Conservation (phyloP, 2,888 invertebrate species). For the Harpalus rufipes region DNA sequence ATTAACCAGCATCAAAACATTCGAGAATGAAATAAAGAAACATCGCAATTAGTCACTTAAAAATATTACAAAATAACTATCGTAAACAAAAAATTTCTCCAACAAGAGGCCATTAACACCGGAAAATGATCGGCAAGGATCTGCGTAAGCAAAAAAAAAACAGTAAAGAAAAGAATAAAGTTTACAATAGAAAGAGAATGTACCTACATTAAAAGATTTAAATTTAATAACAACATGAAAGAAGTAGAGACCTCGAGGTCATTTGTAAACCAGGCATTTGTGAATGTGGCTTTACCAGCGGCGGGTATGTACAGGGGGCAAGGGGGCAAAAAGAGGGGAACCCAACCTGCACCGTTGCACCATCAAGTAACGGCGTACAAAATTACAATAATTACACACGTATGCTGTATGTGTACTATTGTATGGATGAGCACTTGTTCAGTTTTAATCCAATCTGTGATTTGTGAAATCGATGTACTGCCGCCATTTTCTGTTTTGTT, state of each 20-base stretch:
- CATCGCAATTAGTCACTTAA: constrained; percentile 2
- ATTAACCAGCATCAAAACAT: neutral
- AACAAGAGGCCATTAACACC: constrained; percentile 48
- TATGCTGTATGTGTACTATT: constrained; percentile 20
- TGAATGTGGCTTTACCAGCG: constrained; percentile 47
- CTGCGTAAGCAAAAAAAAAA: constrained; percentile 16
- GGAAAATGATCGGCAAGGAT: constrained; percentile 30
- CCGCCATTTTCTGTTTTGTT: constrained; percentile 36
- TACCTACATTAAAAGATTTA: constrained; percentile 39
- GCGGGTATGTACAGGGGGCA: neutral
- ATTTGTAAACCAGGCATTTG: constrained; percentile 37
- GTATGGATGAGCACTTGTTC: constrained; percentile 17
- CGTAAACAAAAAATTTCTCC: constrained; percentile 40
- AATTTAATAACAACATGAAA: constrained; percentile 45
- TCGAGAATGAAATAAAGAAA: constrained; percentile 27
- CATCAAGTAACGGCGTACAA: constrained; percentile 55
- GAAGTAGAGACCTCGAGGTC: constrained; percentile 50
- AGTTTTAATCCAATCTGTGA: constrained; percentile 35
- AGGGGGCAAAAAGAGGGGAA: constrained; percentile 7
- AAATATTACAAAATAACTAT: constrained; percentile 32
- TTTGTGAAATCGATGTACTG: constrained; percentile 43
- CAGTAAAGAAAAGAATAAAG: constrained; percentile 8
- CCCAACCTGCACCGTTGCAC: constrained; percentile 45
- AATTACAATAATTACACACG: constrained; percentile 56
- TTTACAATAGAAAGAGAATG: constrained; percentile 45